Evolutionary conservation across 1,140 invertebrate genomes (phyloP).

Genomic region (Papilio polytes): DNA sequence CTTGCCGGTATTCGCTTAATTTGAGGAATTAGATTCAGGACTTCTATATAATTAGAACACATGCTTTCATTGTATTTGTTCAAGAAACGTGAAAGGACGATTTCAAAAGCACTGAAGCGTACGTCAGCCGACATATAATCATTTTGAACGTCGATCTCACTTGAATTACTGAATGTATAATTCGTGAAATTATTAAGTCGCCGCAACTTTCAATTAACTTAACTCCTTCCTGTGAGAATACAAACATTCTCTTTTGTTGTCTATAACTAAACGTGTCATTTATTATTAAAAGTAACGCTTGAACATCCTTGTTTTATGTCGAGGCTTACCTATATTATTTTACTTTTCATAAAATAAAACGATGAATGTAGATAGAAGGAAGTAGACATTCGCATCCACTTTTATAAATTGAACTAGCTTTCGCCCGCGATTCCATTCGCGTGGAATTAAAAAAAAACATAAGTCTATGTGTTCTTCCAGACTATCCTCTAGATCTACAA

Average conservation of each 20-base stretch:
- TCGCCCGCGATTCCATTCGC: too few relatives aligned
- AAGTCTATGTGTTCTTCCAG: too few relatives aligned
- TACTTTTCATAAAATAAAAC: not conserved
- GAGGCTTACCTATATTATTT: not conserved
- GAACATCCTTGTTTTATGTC: not conserved
- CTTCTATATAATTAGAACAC: slow-evolving; percentile 56
- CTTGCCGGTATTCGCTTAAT: slow-evolving; percentile 53
- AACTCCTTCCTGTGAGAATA: slow-evolving; percentile 25
- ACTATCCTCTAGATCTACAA: too few relatives aligned
- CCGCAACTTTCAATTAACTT: slow-evolving; percentile 21
- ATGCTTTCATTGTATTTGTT: slow-evolving; percentile 64
- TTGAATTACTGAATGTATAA: slow-evolving; percentile 36
- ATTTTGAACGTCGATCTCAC: slow-evolving; percentile 46
- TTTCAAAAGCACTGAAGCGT: slow-evolving; percentile 57
- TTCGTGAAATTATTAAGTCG: slow-evolving; percentile 37
- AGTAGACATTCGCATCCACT: not conserved
- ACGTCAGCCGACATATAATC: slow-evolving; percentile 53
- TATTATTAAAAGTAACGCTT: not conserved
- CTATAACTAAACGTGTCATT: not conserved
- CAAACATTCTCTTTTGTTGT: not conserved
- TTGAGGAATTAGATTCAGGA: slow-evolving; percentile 50
- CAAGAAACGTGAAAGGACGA: slow-evolving; percentile 58
- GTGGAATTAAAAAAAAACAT: too few relatives aligned
- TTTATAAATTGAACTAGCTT: not conserved
- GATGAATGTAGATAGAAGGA: not conserved